Conservation (phyloP, 2,113 vertebrate genomes). For the Tychaedon coryphoeus region DNA sequence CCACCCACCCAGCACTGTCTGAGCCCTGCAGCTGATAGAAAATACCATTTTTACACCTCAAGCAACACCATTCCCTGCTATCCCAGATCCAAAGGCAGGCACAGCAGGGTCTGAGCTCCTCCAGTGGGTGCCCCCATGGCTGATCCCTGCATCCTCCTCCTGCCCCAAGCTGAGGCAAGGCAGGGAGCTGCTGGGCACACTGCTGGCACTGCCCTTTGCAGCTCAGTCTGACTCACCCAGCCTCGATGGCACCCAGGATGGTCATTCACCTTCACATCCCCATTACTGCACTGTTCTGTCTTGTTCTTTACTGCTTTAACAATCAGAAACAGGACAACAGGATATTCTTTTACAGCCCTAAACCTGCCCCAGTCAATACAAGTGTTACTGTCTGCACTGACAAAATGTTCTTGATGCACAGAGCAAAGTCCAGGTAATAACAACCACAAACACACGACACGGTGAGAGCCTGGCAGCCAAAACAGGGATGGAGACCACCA, state of each 20-base stretch:
- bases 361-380: background rate
- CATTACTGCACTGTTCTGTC: background rate
- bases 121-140: background rate
- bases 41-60: fast-evolving
- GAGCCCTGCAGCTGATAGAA: background rate
- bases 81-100: background rate
- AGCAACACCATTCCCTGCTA: background rate
- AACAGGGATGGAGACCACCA: background rate
- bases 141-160: background rate
- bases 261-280: background rate
- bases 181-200: fast-evolving
- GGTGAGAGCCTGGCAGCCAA: background rate
- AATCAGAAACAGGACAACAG: slow-evolving; percentile 24
- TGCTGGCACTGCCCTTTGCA: background rate
- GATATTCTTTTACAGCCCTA: slow-evolving; percentile 25
- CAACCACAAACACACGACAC: fast-evolving
- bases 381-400: background rate
- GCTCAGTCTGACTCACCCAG: background rate
- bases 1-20: background rate
- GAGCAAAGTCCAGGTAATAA: slow-evolving; percentile 3
- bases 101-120: background rate
- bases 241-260: background rate
- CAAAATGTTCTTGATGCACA: background rate
- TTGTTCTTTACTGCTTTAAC: background rate
- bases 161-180: background rate